A percentile compares a stretch with the other conserved stretches of the same genome.
Conservation (phyloP, 2,888 invertebrate genomes). For the Luperina nickerlii region DNA sequence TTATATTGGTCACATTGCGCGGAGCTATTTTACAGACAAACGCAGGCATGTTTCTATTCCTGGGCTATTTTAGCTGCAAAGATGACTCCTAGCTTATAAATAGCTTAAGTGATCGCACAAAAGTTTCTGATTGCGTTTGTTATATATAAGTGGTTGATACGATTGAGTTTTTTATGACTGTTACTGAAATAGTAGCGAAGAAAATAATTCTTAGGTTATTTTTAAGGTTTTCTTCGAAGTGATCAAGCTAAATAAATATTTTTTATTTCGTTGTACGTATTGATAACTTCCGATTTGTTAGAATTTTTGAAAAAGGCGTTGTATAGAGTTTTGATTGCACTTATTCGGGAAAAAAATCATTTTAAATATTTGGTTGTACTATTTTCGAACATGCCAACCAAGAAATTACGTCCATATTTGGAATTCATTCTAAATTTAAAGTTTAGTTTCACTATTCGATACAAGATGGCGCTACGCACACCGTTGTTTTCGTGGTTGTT, state of each 20-base stretch:
- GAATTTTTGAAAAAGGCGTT: not conserved
- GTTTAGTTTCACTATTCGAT: slow-evolving; percentile 64
- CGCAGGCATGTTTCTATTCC: slow-evolving; percentile 58
- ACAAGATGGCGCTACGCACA: slow-evolving; percentile 76
- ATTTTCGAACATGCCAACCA: not conserved
- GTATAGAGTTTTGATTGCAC: not conserved
- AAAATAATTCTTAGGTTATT: not conserved
- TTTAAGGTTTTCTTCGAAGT: not conserved
- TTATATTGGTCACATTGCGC: slow-evolving; percentile 7
- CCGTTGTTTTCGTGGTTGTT: slow-evolving; percentile 22
- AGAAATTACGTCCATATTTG: not conserved
- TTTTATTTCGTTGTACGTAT: not conserved
- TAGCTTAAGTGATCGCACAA: slow-evolving; percentile 58
- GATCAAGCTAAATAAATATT: not conserved
- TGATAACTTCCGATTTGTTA: not conserved
- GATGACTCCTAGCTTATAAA: slow-evolving; percentile 61
- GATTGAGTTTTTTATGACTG: not conserved
- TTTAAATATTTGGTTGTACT: not conserved
- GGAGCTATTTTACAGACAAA: slow-evolving; percentile 59
- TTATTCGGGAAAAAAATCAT: not conserved
- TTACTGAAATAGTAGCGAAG: not conserved
- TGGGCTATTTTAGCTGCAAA: slow-evolving; percentile 52
- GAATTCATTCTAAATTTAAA: not conserved
- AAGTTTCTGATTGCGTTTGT: slow-evolving; percentile 54
- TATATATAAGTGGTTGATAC: slow-evolving; percentile 22